These are phyloP conservation scores for Camarhynchus parvulus DNA, from an alignment of 2,113 vertebrate genomes.

Conservation along the genomic window DNA sequence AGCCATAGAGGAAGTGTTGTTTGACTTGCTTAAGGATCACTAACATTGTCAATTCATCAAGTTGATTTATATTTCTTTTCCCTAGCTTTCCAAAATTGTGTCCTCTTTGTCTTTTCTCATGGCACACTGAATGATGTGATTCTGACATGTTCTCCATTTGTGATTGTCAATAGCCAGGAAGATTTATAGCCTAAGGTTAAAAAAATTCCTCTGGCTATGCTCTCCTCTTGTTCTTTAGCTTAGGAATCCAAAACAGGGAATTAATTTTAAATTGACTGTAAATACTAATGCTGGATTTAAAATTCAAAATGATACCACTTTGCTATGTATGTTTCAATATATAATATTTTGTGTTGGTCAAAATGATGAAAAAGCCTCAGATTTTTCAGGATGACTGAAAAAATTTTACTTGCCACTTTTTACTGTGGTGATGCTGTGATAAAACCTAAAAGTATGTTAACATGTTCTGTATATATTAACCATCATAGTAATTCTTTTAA, in stretches of 20 bases:
- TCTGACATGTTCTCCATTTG: not conserved
- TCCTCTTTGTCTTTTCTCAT: not conserved
- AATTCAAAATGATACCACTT: not conserved
- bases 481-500: not conserved
- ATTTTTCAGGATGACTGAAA: not conserved
- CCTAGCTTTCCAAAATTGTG: not conserved
- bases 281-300: not conserved
- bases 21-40: not conserved
- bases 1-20: not conserved
- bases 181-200: not conserved
- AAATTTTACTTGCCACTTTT: not conserved
- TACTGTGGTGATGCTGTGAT: not conserved
- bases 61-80: conserved; percentile 40
- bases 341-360: not conserved
- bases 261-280: not conserved
- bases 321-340: not conserved
- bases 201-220: not conserved
- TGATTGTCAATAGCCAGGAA: not conserved
- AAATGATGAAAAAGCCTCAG: not conserved
- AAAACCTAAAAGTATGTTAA: not conserved
- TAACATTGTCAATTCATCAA: not conserved
- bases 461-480: not conserved
- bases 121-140: not conserved
- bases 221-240: not conserved
- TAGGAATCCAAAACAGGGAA: not conserved